Conservation (phyloP, 2,797 vertebrate species). For the Poeciliopsis presidionis region DNA sequence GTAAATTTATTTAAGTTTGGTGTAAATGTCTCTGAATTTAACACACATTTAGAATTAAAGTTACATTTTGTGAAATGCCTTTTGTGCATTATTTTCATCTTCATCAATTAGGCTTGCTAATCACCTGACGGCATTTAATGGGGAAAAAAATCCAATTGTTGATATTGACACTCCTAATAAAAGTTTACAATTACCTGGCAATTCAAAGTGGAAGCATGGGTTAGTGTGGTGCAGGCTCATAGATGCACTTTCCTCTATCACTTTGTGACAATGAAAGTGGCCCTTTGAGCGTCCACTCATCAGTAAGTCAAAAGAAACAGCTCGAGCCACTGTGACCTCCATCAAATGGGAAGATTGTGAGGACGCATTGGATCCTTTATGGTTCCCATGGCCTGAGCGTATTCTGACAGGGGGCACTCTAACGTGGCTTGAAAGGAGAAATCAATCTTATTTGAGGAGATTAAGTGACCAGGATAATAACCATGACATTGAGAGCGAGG, state of each 20-base stretch:
- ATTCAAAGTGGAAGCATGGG: constrained; percentile 29
- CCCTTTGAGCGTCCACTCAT: constrained; percentile 67
- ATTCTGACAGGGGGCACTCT: constrained; percentile 67
- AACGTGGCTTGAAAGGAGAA: constrained; percentile 75
- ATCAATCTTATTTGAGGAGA: constrained; percentile 82
- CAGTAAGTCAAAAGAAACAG: constrained; percentile 72
- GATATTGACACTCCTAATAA: not conserved
- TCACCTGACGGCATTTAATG: not conserved
- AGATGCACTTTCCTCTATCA: constrained; percentile 52
- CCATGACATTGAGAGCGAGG: constrained; percentile 72
- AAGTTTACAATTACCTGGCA: constrained; percentile 22
- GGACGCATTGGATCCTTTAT: constrained; percentile 64
- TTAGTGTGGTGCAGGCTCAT: constrained; percentile 42
- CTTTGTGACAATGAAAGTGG: constrained; percentile 64
- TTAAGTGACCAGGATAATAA: constrained; percentile 82
- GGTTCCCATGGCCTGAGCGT: constrained; percentile 73
- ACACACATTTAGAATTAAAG: not conserved
- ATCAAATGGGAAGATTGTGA: constrained; percentile 74
- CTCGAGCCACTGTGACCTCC: constrained; percentile 70
- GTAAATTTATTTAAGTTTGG: constrained; percentile 4
- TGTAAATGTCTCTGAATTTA: not conserved
- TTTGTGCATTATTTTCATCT: not conserved
- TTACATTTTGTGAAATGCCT: not conserved
- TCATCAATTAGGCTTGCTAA: not conserved
- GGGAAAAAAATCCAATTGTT: not conserved